phyloP scores from a whole-genome alignment of 2,113 vertebrate genomes.

The Porphyrio hochstetteri region DNA sequence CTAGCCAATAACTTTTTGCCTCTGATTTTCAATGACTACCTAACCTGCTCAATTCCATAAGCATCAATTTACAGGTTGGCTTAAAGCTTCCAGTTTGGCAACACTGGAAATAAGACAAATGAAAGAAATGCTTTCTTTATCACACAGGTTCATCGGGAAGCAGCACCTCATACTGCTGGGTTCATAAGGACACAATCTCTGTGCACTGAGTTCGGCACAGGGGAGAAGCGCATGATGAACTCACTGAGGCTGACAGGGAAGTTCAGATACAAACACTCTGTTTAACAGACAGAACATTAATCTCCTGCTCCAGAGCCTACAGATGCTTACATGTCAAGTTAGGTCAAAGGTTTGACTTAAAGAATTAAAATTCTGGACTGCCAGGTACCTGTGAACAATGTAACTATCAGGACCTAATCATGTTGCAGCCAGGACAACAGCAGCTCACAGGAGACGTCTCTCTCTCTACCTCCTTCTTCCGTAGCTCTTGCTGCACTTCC shows the following conservation, averaged over 20 bases:
- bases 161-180: not conserved
- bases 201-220: not conserved
- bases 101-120: not conserved
- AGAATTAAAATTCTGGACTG: not conserved
- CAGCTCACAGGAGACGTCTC: not conserved
- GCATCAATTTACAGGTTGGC: not conserved
- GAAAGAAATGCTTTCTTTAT: not conserved
- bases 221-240: not conserved
- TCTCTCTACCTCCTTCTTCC: not conserved
- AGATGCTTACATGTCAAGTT: not conserved
- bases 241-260: not conserved
- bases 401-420: not conserved
- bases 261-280: not conserved
- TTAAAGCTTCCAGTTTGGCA: not conserved
- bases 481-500: not conserved
- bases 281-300: slow-evolving; percentile 1
- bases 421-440: not conserved
- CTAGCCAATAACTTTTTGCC: not conserved
- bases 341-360: not conserved
- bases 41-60: not conserved
- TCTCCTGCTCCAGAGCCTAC: not conserved
- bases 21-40: not conserved
- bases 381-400: not conserved
- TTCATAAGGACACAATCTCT: not conserved
- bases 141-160: not conserved